phyloP scores from a whole-genome alignment of 2,113 vertebrate genomes.

The Gymnobelideus leadbeateri region DNA sequence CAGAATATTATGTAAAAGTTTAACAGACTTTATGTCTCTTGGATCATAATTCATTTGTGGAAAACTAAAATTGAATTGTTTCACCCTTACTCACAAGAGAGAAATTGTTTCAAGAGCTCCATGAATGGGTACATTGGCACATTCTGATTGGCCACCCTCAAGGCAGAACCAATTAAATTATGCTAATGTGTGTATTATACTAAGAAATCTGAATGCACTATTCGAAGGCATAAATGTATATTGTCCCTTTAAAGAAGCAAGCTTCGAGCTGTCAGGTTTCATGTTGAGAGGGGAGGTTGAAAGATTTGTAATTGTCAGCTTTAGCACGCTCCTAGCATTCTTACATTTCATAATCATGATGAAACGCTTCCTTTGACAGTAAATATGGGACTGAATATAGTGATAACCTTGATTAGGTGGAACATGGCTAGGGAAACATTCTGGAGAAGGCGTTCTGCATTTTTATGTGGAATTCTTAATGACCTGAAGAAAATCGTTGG shows the following conservation, averaged over 20 bases:
- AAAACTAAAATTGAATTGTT: conserved; percentile 69
- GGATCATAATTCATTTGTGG: conserved; percentile 49
- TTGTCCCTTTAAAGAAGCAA: conserved; percentile 55
- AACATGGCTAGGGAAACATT: conserved; percentile 31
- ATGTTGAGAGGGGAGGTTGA: conserved; percentile 34
- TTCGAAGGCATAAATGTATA: conserved; percentile 29
- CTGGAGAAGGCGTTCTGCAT: conserved; percentile 51
- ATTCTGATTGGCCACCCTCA: conserved; percentile 74
- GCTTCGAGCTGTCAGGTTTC: conserved; percentile 58
- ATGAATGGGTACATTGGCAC: conserved; percentile 57
- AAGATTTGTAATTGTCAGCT: conserved; percentile 66
- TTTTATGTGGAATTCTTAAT: conserved; percentile 47
- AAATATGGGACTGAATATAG: conserved; percentile 41
- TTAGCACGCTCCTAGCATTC: conserved; percentile 38
- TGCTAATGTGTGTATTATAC: conserved; percentile 60
- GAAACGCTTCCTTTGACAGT: conserved; percentile 44
- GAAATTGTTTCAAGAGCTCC: conserved; percentile 69
- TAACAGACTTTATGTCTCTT: conserved; percentile 40
- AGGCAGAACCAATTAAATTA: conserved; percentile 77
- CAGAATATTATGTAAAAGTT: conserved; percentile 24
- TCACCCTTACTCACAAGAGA: conserved; percentile 55
- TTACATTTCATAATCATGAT: conserved; percentile 51
- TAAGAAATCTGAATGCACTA: conserved; percentile 54
- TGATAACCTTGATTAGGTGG: conserved; percentile 45
- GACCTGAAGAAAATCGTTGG: conserved; percentile 40